Evolutionary conservation across 1,140 invertebrate species (phyloP), one percentile per base, ranked within the genome.

Genomic region (Drosophila repletoides): DNA sequence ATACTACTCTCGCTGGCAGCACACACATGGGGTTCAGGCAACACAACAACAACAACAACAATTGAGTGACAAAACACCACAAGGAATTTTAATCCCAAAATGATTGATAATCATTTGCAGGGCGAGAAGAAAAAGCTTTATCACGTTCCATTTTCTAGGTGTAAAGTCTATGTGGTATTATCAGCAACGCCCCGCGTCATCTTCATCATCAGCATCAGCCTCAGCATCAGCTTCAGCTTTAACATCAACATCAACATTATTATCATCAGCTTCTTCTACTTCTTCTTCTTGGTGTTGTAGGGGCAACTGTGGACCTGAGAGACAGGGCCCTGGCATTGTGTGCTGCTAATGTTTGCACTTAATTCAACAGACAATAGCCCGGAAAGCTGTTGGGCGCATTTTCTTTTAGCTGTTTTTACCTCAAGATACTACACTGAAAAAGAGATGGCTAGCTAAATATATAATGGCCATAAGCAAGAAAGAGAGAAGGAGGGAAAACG

Each of bases 31-130:
- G 22, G 22, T 5, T 2, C 28, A 28, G 33, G n/a, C 40, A 24
- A 14, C 33, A 26, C 9, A 15, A 2, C 38, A 41, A 45, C 26
- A 56, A 24, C 53, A 75, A 52, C 38, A 73, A 71, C 49, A 66
- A 86, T 67, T 86, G 80, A 48, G 80, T 86, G 80, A 87, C 75
- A 86, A 84, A 84, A 86, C 80, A 86, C 75, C 80, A 86, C 80
- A 87, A 87, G 69, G 81, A 87, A 87, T 87, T 87, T 87, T 87
- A 87, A 87, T 87, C 81, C 81, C 81, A 81, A 87, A 87, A 87
- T 87, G 81, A 87, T 87, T 87, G 81, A 87, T 87, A 76, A 87
- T 87, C 81, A 86, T 76, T 87, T 72, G 79, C 79, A 70, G 24
- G 63, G 51, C 49, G 33, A 29, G 36, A 38, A 64, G 70, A 79